phyloP scores from a whole-genome alignment of 2,113 vertebrate species.

The Garra rufa region DNA sequence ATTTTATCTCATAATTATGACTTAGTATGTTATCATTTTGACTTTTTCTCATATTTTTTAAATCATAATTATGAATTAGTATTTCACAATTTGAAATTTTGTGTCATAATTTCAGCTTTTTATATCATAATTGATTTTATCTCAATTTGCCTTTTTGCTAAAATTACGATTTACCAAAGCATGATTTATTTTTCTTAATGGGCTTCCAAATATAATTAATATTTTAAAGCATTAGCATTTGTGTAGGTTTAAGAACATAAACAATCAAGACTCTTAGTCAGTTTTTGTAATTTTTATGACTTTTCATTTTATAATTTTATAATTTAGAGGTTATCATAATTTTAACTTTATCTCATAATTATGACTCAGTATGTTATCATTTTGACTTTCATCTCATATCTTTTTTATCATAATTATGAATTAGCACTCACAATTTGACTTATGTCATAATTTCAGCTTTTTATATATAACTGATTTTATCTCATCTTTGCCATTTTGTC shows the following conservation, averaged over 20 bases:
- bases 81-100: background rate
- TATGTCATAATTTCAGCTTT: no score
- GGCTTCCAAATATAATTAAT: background rate
- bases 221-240: background rate
- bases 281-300: no score
- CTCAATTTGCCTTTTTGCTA: background rate
- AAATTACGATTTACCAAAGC: background rate
- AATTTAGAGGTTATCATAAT: no score
- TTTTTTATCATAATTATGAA: background rate
- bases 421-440: background rate
- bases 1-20: background rate
- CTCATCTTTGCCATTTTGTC: background rate
- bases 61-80: background rate
- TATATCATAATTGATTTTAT: background rate
- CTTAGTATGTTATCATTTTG: background rate
- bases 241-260: background rate
- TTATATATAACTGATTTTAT: background rate
- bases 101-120: no score
- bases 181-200: background rate
- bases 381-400: no score
- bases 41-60: background rate
- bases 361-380: no score
- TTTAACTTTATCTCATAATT: no score
- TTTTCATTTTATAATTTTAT: no score
- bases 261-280: background rate